phyloP scores from a whole-genome alignment of 2,113 vertebrate species.

The Pao palembangensis region DNA sequence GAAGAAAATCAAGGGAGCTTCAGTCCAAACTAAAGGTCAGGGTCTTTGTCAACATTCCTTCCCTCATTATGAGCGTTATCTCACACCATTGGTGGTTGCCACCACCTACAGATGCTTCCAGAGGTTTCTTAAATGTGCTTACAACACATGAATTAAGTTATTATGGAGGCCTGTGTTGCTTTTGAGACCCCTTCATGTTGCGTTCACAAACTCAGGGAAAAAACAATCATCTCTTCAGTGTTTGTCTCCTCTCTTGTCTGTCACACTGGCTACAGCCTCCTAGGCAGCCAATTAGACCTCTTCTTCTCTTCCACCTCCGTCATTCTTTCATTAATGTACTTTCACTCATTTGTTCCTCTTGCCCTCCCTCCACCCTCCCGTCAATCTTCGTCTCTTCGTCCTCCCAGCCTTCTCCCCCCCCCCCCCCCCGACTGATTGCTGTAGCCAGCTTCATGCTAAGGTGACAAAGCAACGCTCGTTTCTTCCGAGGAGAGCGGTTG shows the following conservation, averaged over 20 bases:
- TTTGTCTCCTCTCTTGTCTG: conserved; percentile 75
- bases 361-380: neutral
- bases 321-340: conserved; percentile 28
- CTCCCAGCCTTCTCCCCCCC: conserved; percentile 68
- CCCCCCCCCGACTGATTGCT: conserved; percentile 40
- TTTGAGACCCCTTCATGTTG: too few species aligned
- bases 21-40: conserved; percentile 99
- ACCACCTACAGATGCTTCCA: too few species aligned
- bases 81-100: neutral
- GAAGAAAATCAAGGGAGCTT: conserved; percentile 99
- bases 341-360: conserved; percentile 24
- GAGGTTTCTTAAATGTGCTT: too few species aligned
- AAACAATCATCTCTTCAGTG: conserved; percentile 23
- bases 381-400: conserved; percentile 32
- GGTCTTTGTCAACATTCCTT: neutral
- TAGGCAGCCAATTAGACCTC: conserved; percentile 78
- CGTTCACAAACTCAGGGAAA: too few species aligned
- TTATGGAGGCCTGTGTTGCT: too few species aligned
- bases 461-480: conserved; percentile 50
- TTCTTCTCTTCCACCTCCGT: conserved; percentile 39
- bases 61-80: neutral
- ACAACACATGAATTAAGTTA: too few species aligned
- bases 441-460: conserved; percentile 54
- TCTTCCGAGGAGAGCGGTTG: conserved; percentile 15
- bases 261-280: conserved; percentile 81